Evolutionary conservation across 23 tunicate genomes (phyloP).

Genomic region (Trididemnum miniatum): DNA sequence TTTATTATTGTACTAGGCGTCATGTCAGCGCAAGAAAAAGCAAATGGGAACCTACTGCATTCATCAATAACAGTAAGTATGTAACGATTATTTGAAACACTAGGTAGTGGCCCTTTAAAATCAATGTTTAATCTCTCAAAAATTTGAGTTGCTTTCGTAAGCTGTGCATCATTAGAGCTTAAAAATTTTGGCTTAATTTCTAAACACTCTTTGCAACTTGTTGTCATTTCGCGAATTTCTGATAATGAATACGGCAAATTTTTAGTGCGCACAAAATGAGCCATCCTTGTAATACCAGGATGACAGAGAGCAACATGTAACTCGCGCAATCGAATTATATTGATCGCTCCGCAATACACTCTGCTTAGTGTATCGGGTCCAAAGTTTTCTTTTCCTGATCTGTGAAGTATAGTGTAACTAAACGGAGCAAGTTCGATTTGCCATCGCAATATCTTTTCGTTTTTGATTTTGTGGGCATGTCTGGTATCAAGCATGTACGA

Average conservation of each 20-base stretch:
- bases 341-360: constrained; percentile 32
- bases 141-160: constrained; percentile 38
- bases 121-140: constrained; percentile 15
- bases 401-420: constrained; percentile 3
- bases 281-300: constrained; percentile 26
- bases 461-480: constrained; percentile 29
- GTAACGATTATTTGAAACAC: constrained; percentile 1
- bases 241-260: constrained; percentile 28
- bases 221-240: constrained; percentile 16
- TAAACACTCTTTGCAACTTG: constrained; percentile 2
- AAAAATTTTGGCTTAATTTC: constrained; percentile 26
- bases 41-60: constrained; percentile 17
- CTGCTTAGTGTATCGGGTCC: constrained; percentile 25
- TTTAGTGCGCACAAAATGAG: constrained; percentile 8
- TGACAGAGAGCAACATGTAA: constrained; percentile 28
- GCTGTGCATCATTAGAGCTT: not conserved
- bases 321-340: not conserved
- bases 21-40: constrained; percentile 7
- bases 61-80: constrained; percentile 13
- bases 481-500: constrained; percentile 38
- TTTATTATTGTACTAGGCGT: constrained; percentile 3
- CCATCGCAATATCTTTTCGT: constrained; percentile 32
- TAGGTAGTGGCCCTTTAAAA: constrained; percentile 30
- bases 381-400: constrained; percentile 13
- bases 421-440: constrained; percentile 21